A percentile compares a stretch with the other conserved stretches of the same genome.
Conservation (phyloP, 1,140 invertebrate genomes). For the Plodia interpunctella region DNA sequence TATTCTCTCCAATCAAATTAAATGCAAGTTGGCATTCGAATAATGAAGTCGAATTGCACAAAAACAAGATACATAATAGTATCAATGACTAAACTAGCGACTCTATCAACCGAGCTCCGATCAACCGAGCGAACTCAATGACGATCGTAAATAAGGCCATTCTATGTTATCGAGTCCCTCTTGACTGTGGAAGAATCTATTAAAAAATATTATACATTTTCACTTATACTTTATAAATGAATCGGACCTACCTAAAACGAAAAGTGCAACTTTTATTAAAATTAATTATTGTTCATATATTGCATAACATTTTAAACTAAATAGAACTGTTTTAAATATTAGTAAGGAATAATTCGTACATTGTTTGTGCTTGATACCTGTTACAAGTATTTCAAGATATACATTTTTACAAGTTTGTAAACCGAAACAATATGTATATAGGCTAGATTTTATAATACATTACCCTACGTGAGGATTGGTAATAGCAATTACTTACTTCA, state of each 20-base stretch:
- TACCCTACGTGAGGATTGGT: constrained; percentile 54
- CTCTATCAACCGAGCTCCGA: constrained; percentile 33
- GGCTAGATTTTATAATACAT: constrained; percentile 56
- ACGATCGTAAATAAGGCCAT: constrained; percentile 60
- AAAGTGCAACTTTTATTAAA: constrained; percentile 48
- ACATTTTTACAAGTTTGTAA: constrained; percentile 55
- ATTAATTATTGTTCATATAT: constrained; percentile 64
- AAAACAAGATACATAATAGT: constrained; percentile 36
- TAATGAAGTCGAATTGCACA: constrained; percentile 44
- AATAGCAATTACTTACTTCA: constrained; percentile 46
- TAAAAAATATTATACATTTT: constrained; percentile 69
- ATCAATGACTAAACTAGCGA: constrained; percentile 60
- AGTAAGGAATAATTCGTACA: constrained; percentile 58
- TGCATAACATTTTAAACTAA: constrained; percentile 57
- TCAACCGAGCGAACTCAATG: constrained; percentile 20
- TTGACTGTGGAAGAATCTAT: constrained; percentile 61
- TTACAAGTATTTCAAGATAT: constrained; percentile 46
- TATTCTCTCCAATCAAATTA: constrained; percentile 19
- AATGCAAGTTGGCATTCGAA: constrained; percentile 45
- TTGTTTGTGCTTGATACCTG: constrained; percentile 68
- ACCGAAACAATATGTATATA: constrained; percentile 52
- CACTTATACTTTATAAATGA: constrained; percentile 68
- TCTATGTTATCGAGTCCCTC: constrained; percentile 36
- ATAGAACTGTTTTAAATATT: constrained; percentile 40
- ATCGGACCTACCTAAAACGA: constrained; percentile 72